Evolutionary conservation across 2,888 invertebrate species (phyloP), one percentile per base, ranked within the genome.

Genomic region (Nymphalis urticae): DNA sequence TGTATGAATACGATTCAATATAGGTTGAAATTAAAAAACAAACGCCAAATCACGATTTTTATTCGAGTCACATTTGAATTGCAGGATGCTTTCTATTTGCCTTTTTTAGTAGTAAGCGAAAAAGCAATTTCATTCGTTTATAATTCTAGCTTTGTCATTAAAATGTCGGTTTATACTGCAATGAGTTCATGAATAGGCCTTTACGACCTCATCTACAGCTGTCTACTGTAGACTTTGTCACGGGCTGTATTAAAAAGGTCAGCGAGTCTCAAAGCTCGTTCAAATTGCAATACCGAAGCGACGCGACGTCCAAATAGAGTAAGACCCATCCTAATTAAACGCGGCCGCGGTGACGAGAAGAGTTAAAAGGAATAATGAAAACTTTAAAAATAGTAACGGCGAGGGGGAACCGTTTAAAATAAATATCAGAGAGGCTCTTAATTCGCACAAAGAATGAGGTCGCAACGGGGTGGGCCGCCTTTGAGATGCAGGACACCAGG

Each of bases 371-470:
- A 75, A 76, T 74, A 74, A 72, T 70, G 67, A 67, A 72, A 72
- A 72, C 73, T 75, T 72, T 67, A 72, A 70, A 73, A 74, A 72
- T 75, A 72, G 71, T 73, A 71, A 58, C 36, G 36, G 69, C 67
- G 73, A 76, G 72, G 74, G 75, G 73, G 77, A 74, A 73, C 74
- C 74, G 78, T 79, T 81, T 75, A 76, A 85, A 83, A 85, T 86
- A 83, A 84, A 83, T 83, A 84, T 84, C 77, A 80, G 78, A 79
- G 79, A 77, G 75, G 75, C 78, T 82, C 85, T 83, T 80, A 82
- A 85, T 84, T 82, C 80, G 71, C 76, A 78, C 78, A 79, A 79
- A 82, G 81, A 71, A 66, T 51, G 67, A 65, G 72, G 27, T n/a
- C 61, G 64, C 67, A 68, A 64, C 58, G 47, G 70, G 61, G 63